Evolutionary conservation across 2,888 invertebrate species (phyloP), one percentile per base, ranked within the genome.

Genomic region (Cephus spinipes): DNA sequence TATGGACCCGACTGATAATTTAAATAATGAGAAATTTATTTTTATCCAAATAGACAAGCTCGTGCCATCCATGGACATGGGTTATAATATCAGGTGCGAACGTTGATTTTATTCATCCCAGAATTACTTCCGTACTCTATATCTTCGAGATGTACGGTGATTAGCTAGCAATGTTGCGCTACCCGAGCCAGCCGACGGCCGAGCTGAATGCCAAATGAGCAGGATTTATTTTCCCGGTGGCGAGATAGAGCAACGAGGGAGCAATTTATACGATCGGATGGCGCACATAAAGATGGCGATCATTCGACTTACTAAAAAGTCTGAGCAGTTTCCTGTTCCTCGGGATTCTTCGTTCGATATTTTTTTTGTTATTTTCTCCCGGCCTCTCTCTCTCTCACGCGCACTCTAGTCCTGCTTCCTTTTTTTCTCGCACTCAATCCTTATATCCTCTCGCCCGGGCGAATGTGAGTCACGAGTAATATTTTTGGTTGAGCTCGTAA

Each of bases 141-240:
- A 77, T 81, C 80, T 78, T 77, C 73, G 76, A 81, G 82, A 83
- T 83, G 83, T 80, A 79, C 79, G 82, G 83, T 81, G 85, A 85
- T 85, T 82, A 85, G 82, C 82, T 68, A 32, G 79, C 75, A 76
- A 75, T 78, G 84, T 81, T 78, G 82, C 80, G 80, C 79, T 83
- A 81, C 82, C 81, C 79, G 79, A 74, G 80, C 78, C 77, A 69
- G 73, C 75, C 73, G 69, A 69, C 74, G 68, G 73, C 79, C 79
- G 81, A 69, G 73, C 69, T 80, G 83, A 84, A 83, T 84, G 83
- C 79, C 76, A 81, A 83, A 83, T 77, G 83, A 78, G 76, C 77
- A 77, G 73, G 40, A 36, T 71, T 71, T 71, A 71, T 71, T 71
- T 33, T 71, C 71, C 31, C 55, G 23, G 55, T 55, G 55, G 55